Percentiles rank a stretch among this genome's conserved stretches.
Evolutionary conservation across 2,797 vertebrate species (phyloP).

Genomic region (Poeciliopsis paucimaculata): DNA sequence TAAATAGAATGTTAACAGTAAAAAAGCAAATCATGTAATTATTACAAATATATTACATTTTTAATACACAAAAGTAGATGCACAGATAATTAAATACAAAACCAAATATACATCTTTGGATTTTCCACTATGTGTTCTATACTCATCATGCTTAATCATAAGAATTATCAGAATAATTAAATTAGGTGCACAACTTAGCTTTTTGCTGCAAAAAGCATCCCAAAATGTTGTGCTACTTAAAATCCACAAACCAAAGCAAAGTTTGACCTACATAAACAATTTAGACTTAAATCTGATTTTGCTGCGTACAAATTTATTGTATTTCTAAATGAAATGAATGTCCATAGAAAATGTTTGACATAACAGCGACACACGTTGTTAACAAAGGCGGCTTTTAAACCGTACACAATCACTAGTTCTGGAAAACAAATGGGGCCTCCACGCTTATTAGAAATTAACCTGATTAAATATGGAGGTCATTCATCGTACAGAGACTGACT

Average conservation of each 20-base stretch:
- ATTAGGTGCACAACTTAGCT: background rate
- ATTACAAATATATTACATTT: background rate
- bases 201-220: background rate
- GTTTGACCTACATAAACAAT: background rate
- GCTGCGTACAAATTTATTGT: background rate
- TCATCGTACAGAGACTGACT: slow-evolving; percentile 2
- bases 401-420: background rate
- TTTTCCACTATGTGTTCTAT: background rate
- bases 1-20: background rate
- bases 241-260: background rate
- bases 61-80: background rate
- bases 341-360: background rate
- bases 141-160: no score
- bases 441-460: slow-evolving; percentile 10
- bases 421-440: slow-evolving; percentile 47
- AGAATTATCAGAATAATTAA: background rate
- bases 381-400: background rate
- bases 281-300: background rate
- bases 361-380: background rate
- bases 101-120: background rate
- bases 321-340: background rate
- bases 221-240: background rate
- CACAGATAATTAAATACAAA: background rate
- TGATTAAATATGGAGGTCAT: background rate
- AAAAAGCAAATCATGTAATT: background rate